A percentile compares a stretch with the other conserved stretches of the same genome.
Evolutionary conservation across 2,888 invertebrate genomes (phyloP).

Genomic region (Apotomis turbidana): DNA sequence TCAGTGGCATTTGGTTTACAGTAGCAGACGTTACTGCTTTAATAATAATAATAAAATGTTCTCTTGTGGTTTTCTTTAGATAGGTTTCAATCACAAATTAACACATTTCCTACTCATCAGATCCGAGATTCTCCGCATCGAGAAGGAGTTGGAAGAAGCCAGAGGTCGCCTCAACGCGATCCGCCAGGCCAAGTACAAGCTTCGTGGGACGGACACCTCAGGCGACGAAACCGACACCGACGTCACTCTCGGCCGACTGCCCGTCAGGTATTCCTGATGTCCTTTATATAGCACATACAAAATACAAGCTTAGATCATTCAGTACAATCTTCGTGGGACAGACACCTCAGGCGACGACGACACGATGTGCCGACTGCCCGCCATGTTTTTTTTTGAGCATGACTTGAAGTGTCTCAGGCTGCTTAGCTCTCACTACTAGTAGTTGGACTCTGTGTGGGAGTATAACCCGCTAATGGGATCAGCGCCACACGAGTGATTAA

Average conservation of each 20-base stretch:
- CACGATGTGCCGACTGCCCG: conserved; percentile 57
- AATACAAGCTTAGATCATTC: no score
- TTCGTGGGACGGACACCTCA: conserved; percentile 84
- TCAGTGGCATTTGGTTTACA: no score
- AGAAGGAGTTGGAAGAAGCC: conserved; percentile 96
- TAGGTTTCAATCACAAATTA: background rate
- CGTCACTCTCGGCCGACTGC: conserved; percentile 56
- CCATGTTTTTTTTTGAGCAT: conserved; percentile 44
- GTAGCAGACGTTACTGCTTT: no score
- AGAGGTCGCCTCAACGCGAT: conserved; percentile 95
- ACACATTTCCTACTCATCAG: conserved; percentile 55
- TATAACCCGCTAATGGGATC: no score
- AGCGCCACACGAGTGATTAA: no score
- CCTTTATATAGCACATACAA: background rate
- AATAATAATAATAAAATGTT: no score
- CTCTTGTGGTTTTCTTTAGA: no score
- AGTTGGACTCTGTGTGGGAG: no score
- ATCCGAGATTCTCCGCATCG: conserved; percentile 96
- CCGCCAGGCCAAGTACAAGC: conserved; percentile 95
- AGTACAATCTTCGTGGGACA: conserved; percentile 88
- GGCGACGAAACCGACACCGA: conserved; percentile 88
- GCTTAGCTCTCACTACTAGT: no score
- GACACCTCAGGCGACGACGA: conserved; percentile 85
- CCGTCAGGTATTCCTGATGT: conserved; percentile 47
- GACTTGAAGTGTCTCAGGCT: no score